Percentiles rank a stretch among this genome's conserved stretches.
Evolutionary conservation across 2,888 invertebrate species (phyloP).

Genomic region (Venustoraphidia nigricollis): DNA sequence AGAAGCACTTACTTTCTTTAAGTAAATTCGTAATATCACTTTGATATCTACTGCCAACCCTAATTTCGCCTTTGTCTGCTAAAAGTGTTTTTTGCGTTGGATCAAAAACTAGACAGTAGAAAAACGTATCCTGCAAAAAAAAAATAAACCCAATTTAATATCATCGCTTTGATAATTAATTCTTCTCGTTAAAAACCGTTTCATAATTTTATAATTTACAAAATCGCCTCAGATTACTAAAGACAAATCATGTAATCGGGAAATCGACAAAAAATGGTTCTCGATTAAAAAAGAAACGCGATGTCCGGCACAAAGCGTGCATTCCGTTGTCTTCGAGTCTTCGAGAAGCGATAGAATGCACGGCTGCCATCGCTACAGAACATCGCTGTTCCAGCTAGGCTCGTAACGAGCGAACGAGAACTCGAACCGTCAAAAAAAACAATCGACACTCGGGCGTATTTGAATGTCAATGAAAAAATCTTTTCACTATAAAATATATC

Average conservation of each 20-base stretch:
- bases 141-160: slow-evolving; percentile 13
- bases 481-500: too few relatives aligned
- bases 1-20: slow-evolving; percentile 45
- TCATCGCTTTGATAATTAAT: too few relatives aligned
- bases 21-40: slow-evolving; percentile 77
- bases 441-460: too few relatives aligned
- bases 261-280: slow-evolving; percentile 11
- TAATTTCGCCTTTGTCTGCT: slow-evolving; percentile 96
- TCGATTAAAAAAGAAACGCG: slow-evolving; percentile 7
- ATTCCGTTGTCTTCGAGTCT: too few relatives aligned
- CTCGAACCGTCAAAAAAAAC: too few relatives aligned
- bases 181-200: too few relatives aligned
- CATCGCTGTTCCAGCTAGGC: too few relatives aligned
- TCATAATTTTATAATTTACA: neutral
- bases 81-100: slow-evolving; percentile 96
- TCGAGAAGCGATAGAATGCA: too few relatives aligned
- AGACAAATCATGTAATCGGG: slow-evolving; percentile 21
- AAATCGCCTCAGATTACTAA: slow-evolving; percentile 25
- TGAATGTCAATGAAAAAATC: too few relatives aligned
- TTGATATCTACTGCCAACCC: slow-evolving; percentile 88
- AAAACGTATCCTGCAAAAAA: slow-evolving; percentile 85
- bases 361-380: too few relatives aligned
- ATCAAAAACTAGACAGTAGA: slow-evolving; percentile 99
- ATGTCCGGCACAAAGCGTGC: too few relatives aligned
- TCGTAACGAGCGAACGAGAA: too few relatives aligned